Percentiles rank a stretch among this genome's conserved stretches.
These are phyloP conservation scores for Onychorhynchus coronatus DNA, from an alignment of 2,113 vertebrate genomes.

Conservation along the genomic window DNA sequence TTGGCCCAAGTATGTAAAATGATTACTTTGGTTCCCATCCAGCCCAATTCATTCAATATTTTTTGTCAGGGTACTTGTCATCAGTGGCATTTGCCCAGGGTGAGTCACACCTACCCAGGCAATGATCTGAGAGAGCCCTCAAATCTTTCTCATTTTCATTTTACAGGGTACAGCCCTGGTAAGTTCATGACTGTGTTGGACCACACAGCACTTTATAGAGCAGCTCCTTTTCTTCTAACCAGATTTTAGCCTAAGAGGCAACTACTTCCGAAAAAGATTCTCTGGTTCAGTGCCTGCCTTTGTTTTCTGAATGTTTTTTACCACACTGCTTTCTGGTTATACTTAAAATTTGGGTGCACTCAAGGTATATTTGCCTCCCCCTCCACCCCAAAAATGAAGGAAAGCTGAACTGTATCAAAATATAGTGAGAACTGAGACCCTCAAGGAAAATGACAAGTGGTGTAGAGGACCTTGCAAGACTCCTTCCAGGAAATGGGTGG, in stretches of 20 bases:
- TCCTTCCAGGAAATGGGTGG: conserved; percentile 48
- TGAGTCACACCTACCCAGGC: background rate
- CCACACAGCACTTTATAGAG: background rate
- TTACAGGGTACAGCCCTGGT: background rate
- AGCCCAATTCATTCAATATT: conserved; percentile 36
- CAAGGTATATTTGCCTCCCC: background rate
- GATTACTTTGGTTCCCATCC: conserved; percentile 21
- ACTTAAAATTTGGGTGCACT: background rate
- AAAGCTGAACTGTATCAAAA: background rate
- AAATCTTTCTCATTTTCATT: conserved; percentile 15
- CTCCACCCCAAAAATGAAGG: background rate
- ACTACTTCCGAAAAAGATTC: background rate
- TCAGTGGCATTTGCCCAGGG: background rate
- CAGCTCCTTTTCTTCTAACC: background rate
- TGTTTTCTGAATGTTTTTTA: conserved; percentile 5
- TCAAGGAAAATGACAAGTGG: background rate
- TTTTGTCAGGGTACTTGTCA: conserved; percentile 29
- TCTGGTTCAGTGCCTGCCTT: background rate
- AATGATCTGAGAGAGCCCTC: background rate
- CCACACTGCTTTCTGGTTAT: background rate
- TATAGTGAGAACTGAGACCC: background rate
- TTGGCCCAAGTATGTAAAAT: background rate
- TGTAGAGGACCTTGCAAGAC: background rate
- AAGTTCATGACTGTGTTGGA: background rate
- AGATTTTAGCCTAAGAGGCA: background rate